Evolutionary conservation across 2,113 vertebrate genomes (phyloP), one percentile per base, ranked within the genome.

Genomic region (Polyodon spathula): DNA sequence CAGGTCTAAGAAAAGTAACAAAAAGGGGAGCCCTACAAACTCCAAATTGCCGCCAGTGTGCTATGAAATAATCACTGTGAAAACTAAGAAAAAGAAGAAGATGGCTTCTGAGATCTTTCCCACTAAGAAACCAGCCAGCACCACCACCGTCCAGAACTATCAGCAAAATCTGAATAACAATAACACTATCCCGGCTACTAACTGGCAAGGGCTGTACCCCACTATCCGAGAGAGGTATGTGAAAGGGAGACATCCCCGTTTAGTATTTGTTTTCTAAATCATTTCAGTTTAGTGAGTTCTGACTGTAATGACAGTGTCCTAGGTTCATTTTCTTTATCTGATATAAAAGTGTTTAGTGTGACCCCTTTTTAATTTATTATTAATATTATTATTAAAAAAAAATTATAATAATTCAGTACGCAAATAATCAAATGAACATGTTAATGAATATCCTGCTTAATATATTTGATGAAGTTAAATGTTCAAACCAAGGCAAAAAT

Each of bases 11-110:
- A 98, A 98, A 80, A 90, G 85, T 83, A 88, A 93, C 17, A 97
- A 96, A 81, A 98, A 98, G 79, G 84, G 86, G 60, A 93, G 76
- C 72, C 84, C 83, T 67, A 82, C 85, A 41, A 81, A 77, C 76
- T 87, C 88, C 71, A 95, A 94, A 82, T 88, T 96, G 78, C 91
- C 93, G 61, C 93, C 95, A 7, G 94, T 97, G 80, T 98, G 95
- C 86, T 98, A 97, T 93, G 94, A 98, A 89, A 97, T 98, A 77
- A 96, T 98, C 84, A 95, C 95, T 71, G 83, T 98, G 80, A 97
- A 93, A 82, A 93, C 90, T 76, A 94, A 92, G 81, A 97, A 97
- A 84, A 27, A 27, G 27, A 97, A 97, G 89, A 97, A 94, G 90
- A 98, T 97, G 94, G 92, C 94, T 86, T 90, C 92, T 60, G 95